Conservation (phyloP, 1,140 invertebrate genomes). For the Stegodyphus mimosarum region DNA sequence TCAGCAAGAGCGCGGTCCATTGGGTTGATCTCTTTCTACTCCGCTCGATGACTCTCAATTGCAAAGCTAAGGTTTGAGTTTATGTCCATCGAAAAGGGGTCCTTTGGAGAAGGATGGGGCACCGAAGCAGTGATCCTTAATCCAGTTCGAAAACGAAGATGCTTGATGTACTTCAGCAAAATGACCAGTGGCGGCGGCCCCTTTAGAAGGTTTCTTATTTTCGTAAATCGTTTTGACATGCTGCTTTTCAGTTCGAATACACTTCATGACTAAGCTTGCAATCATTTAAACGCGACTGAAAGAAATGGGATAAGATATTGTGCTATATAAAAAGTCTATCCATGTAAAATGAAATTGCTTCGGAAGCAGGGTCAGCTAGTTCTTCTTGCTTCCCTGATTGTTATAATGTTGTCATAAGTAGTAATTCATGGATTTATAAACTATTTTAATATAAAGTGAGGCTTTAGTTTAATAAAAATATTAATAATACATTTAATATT, state of each 20-base stretch:
- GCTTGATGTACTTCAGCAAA: slow-evolving; percentile 50
- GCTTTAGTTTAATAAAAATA: no score
- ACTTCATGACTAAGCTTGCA: slow-evolving; percentile 40
- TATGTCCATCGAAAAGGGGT: slow-evolving; percentile 13
- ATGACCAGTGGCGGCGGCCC: slow-evolving; percentile 18
- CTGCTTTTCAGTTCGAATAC: slow-evolving; percentile 26
- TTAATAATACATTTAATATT: no score
- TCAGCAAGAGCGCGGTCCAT: slow-evolving; percentile 17
- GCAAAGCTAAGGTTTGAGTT: slow-evolving; percentile 25
- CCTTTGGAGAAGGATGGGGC: slow-evolving; percentile 30
- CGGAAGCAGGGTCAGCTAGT: no score
- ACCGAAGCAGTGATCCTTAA: slow-evolving; percentile 45
- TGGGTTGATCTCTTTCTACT: slow-evolving; percentile 21
- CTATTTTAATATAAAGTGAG: no score
- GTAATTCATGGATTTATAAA: no score
- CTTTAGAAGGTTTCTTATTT: slow-evolving; percentile 29
- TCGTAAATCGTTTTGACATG: slow-evolving; percentile 58
- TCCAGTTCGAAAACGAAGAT: slow-evolving; percentile 58
- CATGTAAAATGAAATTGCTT: no score
- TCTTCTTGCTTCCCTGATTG: no score
- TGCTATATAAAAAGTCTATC: no score
- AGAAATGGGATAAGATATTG: not conserved
- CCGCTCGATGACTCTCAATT: slow-evolving; percentile 32
- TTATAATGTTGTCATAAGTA: no score
- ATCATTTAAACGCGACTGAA: not conserved